Evolutionary conservation across 2,113 vertebrate species (phyloP).

Genomic region (Esox niger): DNA sequence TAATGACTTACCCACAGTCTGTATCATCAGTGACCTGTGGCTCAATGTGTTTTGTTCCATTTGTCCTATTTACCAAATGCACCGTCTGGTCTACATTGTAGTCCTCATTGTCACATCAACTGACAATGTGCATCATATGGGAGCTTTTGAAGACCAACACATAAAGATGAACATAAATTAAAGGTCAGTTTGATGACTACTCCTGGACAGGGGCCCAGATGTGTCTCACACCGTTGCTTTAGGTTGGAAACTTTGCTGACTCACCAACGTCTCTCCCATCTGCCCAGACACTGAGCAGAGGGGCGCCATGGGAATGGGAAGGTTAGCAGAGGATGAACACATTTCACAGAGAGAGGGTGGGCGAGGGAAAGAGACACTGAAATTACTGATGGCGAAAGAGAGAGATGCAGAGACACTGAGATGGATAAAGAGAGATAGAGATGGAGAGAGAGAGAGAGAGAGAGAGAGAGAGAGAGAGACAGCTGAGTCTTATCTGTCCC

Average conservation of each 20-base stretch:
- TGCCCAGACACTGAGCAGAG: slow-evolving; percentile 51
- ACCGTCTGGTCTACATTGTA: no score
- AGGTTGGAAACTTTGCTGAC: slow-evolving; percentile 53
- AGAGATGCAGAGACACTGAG: slow-evolving; percentile 6
- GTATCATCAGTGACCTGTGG: no score
- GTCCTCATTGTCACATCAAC: no score
- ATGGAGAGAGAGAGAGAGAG: neutral
- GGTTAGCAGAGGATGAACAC: slow-evolving; percentile 57
- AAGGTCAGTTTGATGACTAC: slow-evolving; percentile 59
- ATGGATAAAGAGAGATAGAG: slow-evolving; percentile 28
- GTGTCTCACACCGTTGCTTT: slow-evolving; percentile 61
- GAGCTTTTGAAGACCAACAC: slow-evolving; percentile 38
- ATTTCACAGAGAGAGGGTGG: slow-evolving; percentile 19
- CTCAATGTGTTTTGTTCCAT: no score
- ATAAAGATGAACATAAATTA: slow-evolving; percentile 28
- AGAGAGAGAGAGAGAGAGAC: slow-evolving; percentile 11
- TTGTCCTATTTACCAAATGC: no score
- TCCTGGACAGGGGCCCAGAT: slow-evolving; percentile 64
- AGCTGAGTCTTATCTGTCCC: slow-evolving; percentile 64
- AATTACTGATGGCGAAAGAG: slow-evolving; percentile 17
- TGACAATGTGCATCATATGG: neutral
- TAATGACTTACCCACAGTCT: no score
- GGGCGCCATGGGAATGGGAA: slow-evolving; percentile 59
- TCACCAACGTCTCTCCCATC: slow-evolving; percentile 69
- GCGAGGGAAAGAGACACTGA: slow-evolving; percentile 7